Evolutionary conservation across 1,140 invertebrate genomes (phyloP).

Genomic region (Gryon sp.): DNA sequence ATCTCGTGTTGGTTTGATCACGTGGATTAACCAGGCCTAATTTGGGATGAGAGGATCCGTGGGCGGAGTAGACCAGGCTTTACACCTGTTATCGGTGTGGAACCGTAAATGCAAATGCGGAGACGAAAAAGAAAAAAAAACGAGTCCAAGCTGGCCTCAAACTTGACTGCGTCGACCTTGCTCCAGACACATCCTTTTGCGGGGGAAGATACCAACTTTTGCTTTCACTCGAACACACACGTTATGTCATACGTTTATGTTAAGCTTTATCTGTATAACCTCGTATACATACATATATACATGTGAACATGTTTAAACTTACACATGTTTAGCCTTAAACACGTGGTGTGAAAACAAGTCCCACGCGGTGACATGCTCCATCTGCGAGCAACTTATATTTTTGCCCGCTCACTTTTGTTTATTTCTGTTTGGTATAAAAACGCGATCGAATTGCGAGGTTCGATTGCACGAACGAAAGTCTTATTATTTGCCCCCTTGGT

Average conservation of each 20-base stretch:
- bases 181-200: conserved; percentile 40
- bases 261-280: too few species aligned
- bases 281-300: too few species aligned
- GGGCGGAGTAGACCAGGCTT: conserved; percentile 8
- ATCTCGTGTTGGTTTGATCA: not conserved
- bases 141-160: conserved; percentile 45
- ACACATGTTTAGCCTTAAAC: conserved; percentile 15
- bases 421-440: too few species aligned
- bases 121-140: conserved; percentile 22
- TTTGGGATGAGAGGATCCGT: conserved; percentile 1
- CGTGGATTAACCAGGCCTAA: not conserved
- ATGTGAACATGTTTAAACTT: conserved; percentile 14
- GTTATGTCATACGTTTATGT: conserved; percentile 24
- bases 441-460: conserved; percentile 1
- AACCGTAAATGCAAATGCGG: conserved; percentile 45
- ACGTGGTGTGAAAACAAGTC: conserved; percentile 36
- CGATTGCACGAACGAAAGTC: conserved; percentile 6
- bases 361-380: conserved; percentile 39
- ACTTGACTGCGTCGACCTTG: conserved; percentile 49
- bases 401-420: too few species aligned
- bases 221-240: conserved; percentile 34
- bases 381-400: too few species aligned
- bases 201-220: conserved; percentile 40
- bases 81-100: conserved; percentile 30
- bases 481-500: conserved; percentile 5